phyloP scores from a whole-genome alignment of 2,888 invertebrate species.

The Idaea aversata region DNA sequence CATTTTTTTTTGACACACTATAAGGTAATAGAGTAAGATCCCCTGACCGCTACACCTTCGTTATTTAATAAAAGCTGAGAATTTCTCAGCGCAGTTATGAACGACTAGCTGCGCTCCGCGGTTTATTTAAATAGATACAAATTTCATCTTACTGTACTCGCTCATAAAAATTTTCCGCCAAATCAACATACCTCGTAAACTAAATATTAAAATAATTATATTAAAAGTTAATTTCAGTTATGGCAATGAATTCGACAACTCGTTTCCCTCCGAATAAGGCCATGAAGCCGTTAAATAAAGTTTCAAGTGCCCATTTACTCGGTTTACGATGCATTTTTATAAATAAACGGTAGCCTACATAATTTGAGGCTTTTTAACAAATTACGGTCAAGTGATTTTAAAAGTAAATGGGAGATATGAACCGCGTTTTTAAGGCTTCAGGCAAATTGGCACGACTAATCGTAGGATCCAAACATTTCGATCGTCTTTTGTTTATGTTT shows the following conservation, averaged over 20 bases:
- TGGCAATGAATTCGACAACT: conserved; percentile 5
- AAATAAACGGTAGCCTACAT: not conserved
- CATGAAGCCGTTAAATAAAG: not conserved
- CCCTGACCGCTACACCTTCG: too few species aligned
- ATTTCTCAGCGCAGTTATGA: too few species aligned
- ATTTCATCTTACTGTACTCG: not conserved
- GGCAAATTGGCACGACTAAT: too few species aligned
- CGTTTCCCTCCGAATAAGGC: not conserved
- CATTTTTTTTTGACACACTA: too few species aligned
- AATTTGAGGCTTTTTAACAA: not conserved
- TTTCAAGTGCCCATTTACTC: not conserved
- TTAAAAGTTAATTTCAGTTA: conserved; percentile 17
- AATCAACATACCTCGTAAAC: conserved; percentile 8
- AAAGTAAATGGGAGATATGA: not conserved
- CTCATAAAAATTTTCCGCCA: conserved; percentile 20
- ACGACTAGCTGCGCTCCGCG: too few species aligned
- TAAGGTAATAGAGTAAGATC: too few species aligned
- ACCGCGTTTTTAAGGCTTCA: not conserved
- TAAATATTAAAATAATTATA: conserved; percentile 14
- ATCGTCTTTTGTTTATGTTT: too few species aligned
- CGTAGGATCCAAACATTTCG: too few species aligned
- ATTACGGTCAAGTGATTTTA: conserved; percentile 1
- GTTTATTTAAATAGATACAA: not conserved
- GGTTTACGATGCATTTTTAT: not conserved
- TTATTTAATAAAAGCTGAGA: too few species aligned